Evolutionary conservation across 2,113 vertebrate species (phyloP).

Genomic region (Planiliza haematocheilus): DNA sequence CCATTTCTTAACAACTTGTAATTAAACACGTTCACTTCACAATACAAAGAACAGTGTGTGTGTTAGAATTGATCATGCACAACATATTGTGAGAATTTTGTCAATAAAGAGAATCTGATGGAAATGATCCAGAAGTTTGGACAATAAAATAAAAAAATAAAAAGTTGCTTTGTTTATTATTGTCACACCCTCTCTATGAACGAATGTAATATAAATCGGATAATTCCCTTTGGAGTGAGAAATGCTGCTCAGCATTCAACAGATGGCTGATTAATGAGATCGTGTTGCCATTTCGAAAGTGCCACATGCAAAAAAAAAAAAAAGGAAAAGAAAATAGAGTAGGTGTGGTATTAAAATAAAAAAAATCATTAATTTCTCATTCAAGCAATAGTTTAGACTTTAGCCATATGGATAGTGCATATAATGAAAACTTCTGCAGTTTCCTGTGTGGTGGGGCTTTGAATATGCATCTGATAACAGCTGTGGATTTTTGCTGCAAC

Average conservation of each 20-base stretch:
- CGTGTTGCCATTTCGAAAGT: slow-evolving; percentile 18
- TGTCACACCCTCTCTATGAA: not conserved
- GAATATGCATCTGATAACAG: slow-evolving; percentile 19
- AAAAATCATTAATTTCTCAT: slow-evolving; percentile 36
- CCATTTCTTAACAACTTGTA: no score
- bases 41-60: no score
- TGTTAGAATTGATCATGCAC: no score
- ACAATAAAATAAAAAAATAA: no score
- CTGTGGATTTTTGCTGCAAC: slow-evolving; percentile 20
- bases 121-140: no score
- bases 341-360: slow-evolving; percentile 49
- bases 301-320: slow-evolving; percentile 6
- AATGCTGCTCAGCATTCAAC: slow-evolving; percentile 27
- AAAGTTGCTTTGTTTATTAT: no score
- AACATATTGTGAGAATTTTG: no score
- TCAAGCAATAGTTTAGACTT: not conserved
- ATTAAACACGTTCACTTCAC: no score
- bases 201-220: not conserved
- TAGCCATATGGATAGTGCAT: not conserved
- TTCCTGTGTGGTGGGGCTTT: not conserved
- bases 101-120: no score
- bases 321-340: not conserved
- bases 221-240: slow-evolving; percentile 6
- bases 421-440: slow-evolving; percentile 2
- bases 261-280: slow-evolving; percentile 44